These are phyloP conservation scores for Zeus faber DNA, from an alignment of 2,113 vertebrate species.

Conservation along the genomic window DNA sequence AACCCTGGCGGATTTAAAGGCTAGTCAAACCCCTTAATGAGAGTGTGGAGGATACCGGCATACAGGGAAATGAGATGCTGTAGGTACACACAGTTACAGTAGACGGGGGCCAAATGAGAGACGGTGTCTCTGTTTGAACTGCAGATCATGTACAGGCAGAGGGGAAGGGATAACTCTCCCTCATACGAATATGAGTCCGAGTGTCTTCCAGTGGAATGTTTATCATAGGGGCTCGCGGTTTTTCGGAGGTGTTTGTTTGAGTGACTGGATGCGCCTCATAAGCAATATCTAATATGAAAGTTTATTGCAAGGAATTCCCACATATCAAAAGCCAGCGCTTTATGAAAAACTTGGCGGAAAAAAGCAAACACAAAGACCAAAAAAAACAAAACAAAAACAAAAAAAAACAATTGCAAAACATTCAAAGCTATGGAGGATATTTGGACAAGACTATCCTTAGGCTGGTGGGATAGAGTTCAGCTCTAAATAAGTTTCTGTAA, in stretches of 20 bases:
- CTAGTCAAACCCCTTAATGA: slow-evolving; percentile 61
- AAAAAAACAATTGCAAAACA: too few relatives aligned
- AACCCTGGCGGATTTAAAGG: slow-evolving; percentile 63
- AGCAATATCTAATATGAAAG: slow-evolving; percentile 6
- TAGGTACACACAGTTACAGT: slow-evolving; percentile 52
- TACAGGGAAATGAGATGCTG: slow-evolving; percentile 55
- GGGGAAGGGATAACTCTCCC: slow-evolving; percentile 11
- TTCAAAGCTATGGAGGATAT: too few relatives aligned
- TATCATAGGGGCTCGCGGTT: too few relatives aligned
- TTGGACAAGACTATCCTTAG: too few relatives aligned
- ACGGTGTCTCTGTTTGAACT: slow-evolving; percentile 44
- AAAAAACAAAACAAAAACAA: too few relatives aligned
- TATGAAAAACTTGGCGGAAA: not conserved
- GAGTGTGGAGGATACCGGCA: slow-evolving; percentile 41
- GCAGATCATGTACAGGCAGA: slow-evolving; percentile 38
- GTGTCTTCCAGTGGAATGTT: too few relatives aligned
- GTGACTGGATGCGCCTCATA: slow-evolving; percentile 9
- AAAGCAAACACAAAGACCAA: too few relatives aligned
- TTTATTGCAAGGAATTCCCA: slow-evolving; percentile 13
- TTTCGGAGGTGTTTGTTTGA: too few relatives aligned
- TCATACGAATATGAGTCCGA: not conserved
- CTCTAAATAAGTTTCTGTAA: too few relatives aligned
- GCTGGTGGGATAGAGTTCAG: too few relatives aligned
- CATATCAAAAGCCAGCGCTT: not conserved
- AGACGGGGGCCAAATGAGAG: slow-evolving; percentile 35